A percentile compares a stretch with the other conserved stretches of the same genome.
Evolutionary conservation across 2,888 invertebrate genomes (phyloP).

Genomic region (Nectonema munidae): DNA sequence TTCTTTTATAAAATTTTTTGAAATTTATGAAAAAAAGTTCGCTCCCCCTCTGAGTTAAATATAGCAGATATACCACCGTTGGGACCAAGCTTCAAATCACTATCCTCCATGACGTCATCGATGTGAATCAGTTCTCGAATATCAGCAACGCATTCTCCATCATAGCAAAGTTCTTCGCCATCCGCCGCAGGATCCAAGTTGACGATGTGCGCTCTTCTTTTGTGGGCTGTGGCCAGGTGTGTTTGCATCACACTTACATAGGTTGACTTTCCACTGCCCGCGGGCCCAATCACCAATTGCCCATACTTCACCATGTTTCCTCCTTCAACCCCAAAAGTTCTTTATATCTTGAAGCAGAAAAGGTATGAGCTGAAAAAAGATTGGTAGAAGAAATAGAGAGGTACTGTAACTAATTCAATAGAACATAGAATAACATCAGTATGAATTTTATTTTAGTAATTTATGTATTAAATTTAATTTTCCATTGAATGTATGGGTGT

Average conservation of each 20-base stretch:
- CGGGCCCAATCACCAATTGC: conserved; percentile 77
- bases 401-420: no score
- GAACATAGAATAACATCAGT: no score
- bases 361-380: no score
- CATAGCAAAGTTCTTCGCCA: conserved; percentile 24
- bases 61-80: conserved; percentile 90
- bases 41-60: no score
- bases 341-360: no score
- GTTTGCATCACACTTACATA: conserved; percentile 58
- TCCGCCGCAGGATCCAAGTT: conserved; percentile 96
- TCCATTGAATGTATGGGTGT: no score
- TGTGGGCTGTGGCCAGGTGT: conserved; percentile 38
- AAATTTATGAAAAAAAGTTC: no score
- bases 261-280: conserved; percentile 87
- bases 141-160: conserved; percentile 38
- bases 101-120: conserved; percentile 86
- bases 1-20: no score
- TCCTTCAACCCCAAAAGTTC: no score
- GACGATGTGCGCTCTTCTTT: conserved; percentile 43
- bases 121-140: conserved; percentile 41
- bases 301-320: conserved; percentile 32
- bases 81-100: conserved; percentile 63
- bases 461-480: no score
- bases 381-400: no score
- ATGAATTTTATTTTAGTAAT: no score